Evolutionary conservation across 2,888 invertebrate species (phyloP), one percentile per base, ranked within the genome.

Genomic region (Epicampocera succincta): DNA sequence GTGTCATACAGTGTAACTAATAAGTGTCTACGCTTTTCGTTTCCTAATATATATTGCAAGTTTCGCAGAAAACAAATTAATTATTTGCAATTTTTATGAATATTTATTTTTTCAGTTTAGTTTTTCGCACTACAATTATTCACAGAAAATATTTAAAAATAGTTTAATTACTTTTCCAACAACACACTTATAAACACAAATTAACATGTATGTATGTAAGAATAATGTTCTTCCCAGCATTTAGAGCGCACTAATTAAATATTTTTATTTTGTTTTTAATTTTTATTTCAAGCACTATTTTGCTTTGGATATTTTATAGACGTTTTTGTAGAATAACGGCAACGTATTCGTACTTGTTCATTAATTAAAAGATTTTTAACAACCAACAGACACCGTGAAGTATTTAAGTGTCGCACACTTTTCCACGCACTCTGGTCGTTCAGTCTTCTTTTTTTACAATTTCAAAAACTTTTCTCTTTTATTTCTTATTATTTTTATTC

Each of bases 311-410:
- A 40, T 25, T 21, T 17, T 25, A 11, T 15, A 46, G 15, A n/a
- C 1, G 44, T 44, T 5, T 21, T 8, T 6, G 50, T 5, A n/a
- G 21, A 15, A 21, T 33, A 54, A 48, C 12, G 15, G 12, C 21
- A 29, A 29, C 25, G 40, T 17, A 50, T 60, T 25, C 56, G 46
- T 69, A 33, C 46, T 29, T 42, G 44, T 69, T 15, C 29, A 46
- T 17, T 11, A 21, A 73, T 56, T 74, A 56, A 54, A 56, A 74
- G 5, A 48, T 40, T 44, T 60, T 78, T 78, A 72, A 78, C 56
- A 65, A 60, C 48, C 44, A 12, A 42, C 66, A 78, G 72, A 78
- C 72, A 72, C 50, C 78, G 65, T 46, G 52, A 66, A 65, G 46
- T 3, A 13, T 66, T 66, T 48, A 46, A 66, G 21, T 78, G 72